Evolutionary conservation across 2,113 vertebrate species (phyloP), one percentile per base, ranked within the genome.

Genomic region (Gobiocypris rarus): DNA sequence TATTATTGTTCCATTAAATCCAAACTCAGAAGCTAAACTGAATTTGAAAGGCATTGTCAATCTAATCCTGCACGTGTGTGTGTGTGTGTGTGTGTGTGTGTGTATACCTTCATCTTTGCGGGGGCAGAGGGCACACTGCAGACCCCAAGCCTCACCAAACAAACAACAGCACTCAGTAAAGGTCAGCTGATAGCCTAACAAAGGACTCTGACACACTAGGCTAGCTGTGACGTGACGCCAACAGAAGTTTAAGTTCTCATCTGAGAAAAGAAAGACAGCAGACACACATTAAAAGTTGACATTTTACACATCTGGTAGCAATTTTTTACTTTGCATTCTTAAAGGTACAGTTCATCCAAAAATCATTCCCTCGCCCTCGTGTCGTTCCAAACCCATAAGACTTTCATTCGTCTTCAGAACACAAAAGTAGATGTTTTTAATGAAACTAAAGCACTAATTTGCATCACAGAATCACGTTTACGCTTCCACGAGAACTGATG

Each of bases 101-200:
- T 58, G 14, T 70, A 65, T 92, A 97, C 96, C 96, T 13, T 95
- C 93, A 87, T 95, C 93, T 17, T 90, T 86, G 41, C 90, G 45
- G 0, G 97, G 97, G 61, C 97, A 98, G 3, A 98, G 93, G 0
- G 96, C 96, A 1, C 96, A 98, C 75, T 95, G 92, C 93, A 97
- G 93, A 24, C 96, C 95, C 97, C 97, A 98, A 15, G 96, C 97
- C 59, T 96, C 92, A 0, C 97, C 96, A 0, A 95, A 96, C 11
- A 96, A 91, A 34, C 97, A 97, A 92, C 96, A 98, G 89, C 96
- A 97, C 87, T 97, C 95, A 0, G 89, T 94, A 91, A 96, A 98
- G 59, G 95, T 95, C 54, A 96, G 89, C 83, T 94, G 96, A 2
- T 92, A 87, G 0, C 95, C 94, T 13, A 94, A 88, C 59, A 96